A percentile compares a stretch with the other conserved stretches of the same genome.
Conservation (phyloP, 2,888 invertebrate genomes). For the Strigamia maritima region DNA sequence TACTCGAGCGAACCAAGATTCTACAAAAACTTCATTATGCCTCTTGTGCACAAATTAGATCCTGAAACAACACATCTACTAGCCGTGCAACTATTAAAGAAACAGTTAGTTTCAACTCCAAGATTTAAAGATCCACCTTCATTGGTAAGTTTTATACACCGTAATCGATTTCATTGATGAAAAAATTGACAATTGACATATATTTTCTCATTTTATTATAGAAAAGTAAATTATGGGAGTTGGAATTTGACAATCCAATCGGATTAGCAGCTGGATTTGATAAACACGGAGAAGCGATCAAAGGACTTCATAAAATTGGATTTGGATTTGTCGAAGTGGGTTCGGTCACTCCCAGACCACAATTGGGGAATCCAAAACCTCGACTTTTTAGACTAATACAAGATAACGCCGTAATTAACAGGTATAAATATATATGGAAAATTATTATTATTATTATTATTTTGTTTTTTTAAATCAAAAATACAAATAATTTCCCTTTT, state of each 20-base stretch:
- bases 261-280: slow-evolving; percentile 99
- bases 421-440: slow-evolving; percentile 59
- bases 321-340: slow-evolving; percentile 97
- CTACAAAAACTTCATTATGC: slow-evolving; percentile 70
- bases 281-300: slow-evolving; percentile 88
- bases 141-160: slow-evolving; percentile 57
- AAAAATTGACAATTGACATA: background rate
- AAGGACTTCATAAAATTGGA: slow-evolving; percentile 75
- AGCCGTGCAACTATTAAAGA: slow-evolving; percentile 72
- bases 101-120: slow-evolving; percentile 66
- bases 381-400: slow-evolving; percentile 82
- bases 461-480: background rate
- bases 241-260: slow-evolving; percentile 78
- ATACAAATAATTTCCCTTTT: too few species aligned
- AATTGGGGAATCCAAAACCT: slow-evolving; percentile 87
- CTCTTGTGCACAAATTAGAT: slow-evolving; percentile 64
- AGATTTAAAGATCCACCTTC: slow-evolving; percentile 61
- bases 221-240: slow-evolving; percentile 69
- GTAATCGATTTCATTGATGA: background rate
- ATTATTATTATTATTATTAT: too few species aligned
- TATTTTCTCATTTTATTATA: slow-evolving; percentile 55
- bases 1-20: slow-evolving; percentile 75
- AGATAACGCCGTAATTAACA: slow-evolving; percentile 87
- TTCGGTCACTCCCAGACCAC: slow-evolving; percentile 89
- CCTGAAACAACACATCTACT: slow-evolving; percentile 80